Base-by-base conservation (phyloP, 92 coral and sea anemone genomes). In the Porites lobata region DNA sequence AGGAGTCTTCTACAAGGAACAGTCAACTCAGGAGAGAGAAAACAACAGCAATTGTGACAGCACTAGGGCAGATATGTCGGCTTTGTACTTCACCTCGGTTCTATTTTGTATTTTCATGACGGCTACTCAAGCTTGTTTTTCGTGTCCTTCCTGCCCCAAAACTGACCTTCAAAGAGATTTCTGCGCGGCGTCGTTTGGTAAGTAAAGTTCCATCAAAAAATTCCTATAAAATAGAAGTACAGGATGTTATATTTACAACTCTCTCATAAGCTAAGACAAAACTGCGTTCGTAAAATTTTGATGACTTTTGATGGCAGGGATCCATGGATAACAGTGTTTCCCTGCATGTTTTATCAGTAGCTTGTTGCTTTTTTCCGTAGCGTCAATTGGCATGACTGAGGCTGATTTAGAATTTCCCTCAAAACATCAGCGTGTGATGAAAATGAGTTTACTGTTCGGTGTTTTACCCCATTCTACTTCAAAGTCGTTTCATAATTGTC, bases 111-210 rank as follows among this genome's bases (percentile, higher is more conserved):
- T 76, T 58, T 32, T 43, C 50, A 56, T 76, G 11, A 24, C 51
- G 4, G 66, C 18, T 50, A 24, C 67, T 14, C 67, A 58, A 4
- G 66, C 80, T 7, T 76, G 80, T 76, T 0, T 58, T 13, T 71
- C 75, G 15, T 71, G 75, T 19, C 75, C 75, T 18, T 24, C 11
- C 3, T 76, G 80, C 20, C 24, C 22, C 2, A 21, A 26, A 4
- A 76, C 19, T 21, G 80, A 76, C 19, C 67, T 61, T 58, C 65
- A 58, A 76, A 14, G 22, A 2, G 66, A 76, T 19, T 76, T 76
- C 67, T 54, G 65, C 19, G 19, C 7, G 9, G 80, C 80, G 12
- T 19, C 6, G 10, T 13, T 76, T 54, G 80, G 80, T 76, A 76
- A 58, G 80, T 56, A 18, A 9, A 47, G 61, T 56, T 14, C 61